Conservation (phyloP, 1,140 invertebrate species). For the Calliphora vicina region DNA sequence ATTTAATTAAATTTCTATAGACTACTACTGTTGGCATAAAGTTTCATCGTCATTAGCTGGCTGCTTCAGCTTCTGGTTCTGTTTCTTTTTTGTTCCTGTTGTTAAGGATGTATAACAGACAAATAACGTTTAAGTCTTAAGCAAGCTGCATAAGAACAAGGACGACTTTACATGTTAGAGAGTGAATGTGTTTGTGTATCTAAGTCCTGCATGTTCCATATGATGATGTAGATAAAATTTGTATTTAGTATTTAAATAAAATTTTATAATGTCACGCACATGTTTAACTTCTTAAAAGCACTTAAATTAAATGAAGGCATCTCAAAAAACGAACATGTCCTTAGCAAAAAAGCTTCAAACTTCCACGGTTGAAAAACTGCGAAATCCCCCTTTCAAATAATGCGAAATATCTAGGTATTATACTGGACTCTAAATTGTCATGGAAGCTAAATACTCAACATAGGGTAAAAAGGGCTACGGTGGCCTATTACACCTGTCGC, state of each 20-base stretch:
- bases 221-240: neutral
- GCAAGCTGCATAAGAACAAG: too few species aligned
- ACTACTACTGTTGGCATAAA: neutral
- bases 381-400: too few species aligned
- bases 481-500: too few species aligned
- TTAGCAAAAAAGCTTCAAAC: neutral
- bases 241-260: neutral
- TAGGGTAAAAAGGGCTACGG: too few species aligned
- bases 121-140: too few species aligned
- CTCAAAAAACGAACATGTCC: neutral
- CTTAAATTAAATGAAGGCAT: conserved; percentile 3
- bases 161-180: neutral
- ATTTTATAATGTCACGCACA: neutral
- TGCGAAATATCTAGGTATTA: too few species aligned
- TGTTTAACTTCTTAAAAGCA: conserved; percentile 6
- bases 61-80: neutral
- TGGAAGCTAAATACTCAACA: too few species aligned
- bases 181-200: neutral
- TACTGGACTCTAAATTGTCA: too few species aligned
- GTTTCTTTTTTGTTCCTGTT: too few species aligned
- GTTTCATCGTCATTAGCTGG: neutral
- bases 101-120: too few species aligned
- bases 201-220: too few species aligned
- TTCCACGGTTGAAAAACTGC: too few species aligned
- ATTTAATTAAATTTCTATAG: conserved; percentile 29